Evolutionary conservation across 2,888 invertebrate species (phyloP), one percentile per base, ranked within the genome.

Genomic region (Adelphocoris suturalis): DNA sequence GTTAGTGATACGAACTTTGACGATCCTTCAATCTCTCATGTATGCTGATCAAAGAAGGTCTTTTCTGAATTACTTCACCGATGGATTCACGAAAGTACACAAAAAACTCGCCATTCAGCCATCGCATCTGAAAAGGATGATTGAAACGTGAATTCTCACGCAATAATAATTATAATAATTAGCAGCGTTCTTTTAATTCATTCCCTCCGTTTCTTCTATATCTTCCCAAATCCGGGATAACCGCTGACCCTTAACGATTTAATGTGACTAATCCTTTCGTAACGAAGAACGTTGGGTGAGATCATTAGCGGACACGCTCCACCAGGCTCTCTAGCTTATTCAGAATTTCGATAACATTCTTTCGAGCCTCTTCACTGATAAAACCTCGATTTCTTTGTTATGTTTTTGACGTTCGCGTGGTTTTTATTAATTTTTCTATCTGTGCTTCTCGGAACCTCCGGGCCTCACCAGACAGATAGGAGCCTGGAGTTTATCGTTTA

Each of bases 301-400:
- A 84, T 84, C 84, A 84, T 84, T 85, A 57, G 85, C 37, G 61
- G 85, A 85, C 85, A 85, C 85, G 85, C 85, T 85, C 61, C 85
- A 46, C 61, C 61, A 61, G 61, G 37, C 85, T 37, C 23, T 85
- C 85, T 61, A 57, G 85, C 85, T 85, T 85, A 85, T 85, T 85
- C 85, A 61, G 85, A 85, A 61, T 61, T 28, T 28, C 23, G 85
- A 85, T 85, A 85, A 85, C 85, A 85, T 57, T 52, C 47, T 78
- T 78, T 78, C 78, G 68, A 68, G 68, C 68, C 68, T 68, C 68
- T 23, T 16, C 23, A 12, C 68, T 12, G 68, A 68, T 68, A 68
- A 68, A 23, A 68, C 19, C 23, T 27, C 9, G 68, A 23, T 68
- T 68, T 68, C 23, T 68, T 68, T 68, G 11, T 11, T 68, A 0